phyloP scores from a whole-genome alignment of 2,113 vertebrate genomes.

The Phrynosoma blainvillii region DNA sequence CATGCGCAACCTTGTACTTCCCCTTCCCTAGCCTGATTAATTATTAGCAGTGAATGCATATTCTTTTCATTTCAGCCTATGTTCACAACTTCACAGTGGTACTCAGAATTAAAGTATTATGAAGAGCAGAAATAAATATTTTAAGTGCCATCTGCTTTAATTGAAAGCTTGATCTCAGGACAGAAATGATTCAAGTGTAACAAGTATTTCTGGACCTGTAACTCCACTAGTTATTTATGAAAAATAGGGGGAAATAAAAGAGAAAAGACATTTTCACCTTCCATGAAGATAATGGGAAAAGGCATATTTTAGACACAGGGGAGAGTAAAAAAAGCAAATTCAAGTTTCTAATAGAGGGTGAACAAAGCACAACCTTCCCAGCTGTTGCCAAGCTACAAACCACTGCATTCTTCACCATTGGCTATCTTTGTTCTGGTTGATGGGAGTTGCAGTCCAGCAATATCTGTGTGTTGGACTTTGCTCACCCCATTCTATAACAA shows the following conservation, averaged over 20 bases:
- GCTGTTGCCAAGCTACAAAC: too few species aligned
- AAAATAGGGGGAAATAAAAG: conserved; percentile 14
- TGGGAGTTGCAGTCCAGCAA: too few species aligned
- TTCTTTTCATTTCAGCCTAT: too few species aligned
- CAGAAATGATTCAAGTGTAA: conserved; percentile 5
- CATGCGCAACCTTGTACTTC: too few species aligned
- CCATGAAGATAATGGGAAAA: fast-evolving
- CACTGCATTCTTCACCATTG: too few species aligned
- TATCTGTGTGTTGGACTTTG: too few species aligned
- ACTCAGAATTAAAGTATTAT: conserved; percentile 19
- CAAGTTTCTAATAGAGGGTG: neutral
- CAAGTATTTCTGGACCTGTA: neutral
- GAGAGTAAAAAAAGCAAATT: neutral
- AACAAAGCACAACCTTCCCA: neutral
- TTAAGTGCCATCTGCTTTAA: conserved; percentile 54
- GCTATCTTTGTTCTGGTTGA: too few species aligned
- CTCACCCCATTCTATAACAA: too few species aligned
- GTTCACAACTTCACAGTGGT: conserved; percentile 4
- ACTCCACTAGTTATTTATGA: conserved; percentile 31
- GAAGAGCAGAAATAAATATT: conserved; percentile 4
- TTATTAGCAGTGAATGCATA: too few species aligned
- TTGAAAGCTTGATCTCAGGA: conserved; percentile 49
- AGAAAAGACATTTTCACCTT: conserved; percentile 31
- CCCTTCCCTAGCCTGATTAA: too few species aligned
- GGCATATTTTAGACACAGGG: neutral